A percentile compares a stretch with the other conserved stretches of the same genome.
Conservation (phyloP, 2,888 invertebrate genomes). For the Eulithis prunata region DNA sequence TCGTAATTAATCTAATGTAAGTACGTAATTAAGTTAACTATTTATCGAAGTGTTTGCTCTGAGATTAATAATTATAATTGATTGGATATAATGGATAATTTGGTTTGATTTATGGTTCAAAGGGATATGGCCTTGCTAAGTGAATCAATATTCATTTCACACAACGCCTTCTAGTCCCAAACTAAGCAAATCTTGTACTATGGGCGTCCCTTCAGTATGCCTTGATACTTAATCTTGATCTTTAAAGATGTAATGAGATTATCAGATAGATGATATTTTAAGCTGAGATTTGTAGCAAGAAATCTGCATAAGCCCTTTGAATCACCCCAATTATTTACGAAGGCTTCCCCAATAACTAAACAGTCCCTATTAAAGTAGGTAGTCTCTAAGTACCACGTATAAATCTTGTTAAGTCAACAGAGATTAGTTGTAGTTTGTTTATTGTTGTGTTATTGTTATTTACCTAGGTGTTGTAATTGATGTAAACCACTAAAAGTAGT, state of each 20-base stretch:
- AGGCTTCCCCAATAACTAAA: conserved; percentile 50
- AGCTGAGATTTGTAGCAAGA: not conserved
- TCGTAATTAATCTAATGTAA: conserved; percentile 5
- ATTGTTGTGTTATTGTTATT: not conserved
- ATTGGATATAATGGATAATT: not conserved
- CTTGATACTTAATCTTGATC: too few species aligned
- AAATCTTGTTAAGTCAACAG: conserved; percentile 58
- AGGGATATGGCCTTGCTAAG: not conserved
- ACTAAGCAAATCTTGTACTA: not conserved
- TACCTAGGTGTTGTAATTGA: too few species aligned
- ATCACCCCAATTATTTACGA: conserved; percentile 39
- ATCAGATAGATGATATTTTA: conserved; percentile 1
- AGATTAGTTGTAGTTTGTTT: conserved; percentile 26
- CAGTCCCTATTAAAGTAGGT: conserved; percentile 24
- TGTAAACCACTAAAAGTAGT: not conserved
- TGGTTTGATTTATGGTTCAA: not conserved
- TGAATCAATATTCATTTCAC: too few species aligned
- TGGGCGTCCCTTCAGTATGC: too few species aligned
- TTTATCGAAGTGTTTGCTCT: conserved; percentile 20
- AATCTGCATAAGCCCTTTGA: conserved; percentile 27
- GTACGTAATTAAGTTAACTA: conserved; percentile 27
- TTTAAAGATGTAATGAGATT: too few species aligned
- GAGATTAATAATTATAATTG: conserved; percentile 22
- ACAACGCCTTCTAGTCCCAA: not conserved
- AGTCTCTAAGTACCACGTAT: conserved; percentile 51